Evolutionary conservation across 2,888 invertebrate genomes (phyloP), one percentile per base, ranked within the genome.

Genomic region (Poecilus cupreus): DNA sequence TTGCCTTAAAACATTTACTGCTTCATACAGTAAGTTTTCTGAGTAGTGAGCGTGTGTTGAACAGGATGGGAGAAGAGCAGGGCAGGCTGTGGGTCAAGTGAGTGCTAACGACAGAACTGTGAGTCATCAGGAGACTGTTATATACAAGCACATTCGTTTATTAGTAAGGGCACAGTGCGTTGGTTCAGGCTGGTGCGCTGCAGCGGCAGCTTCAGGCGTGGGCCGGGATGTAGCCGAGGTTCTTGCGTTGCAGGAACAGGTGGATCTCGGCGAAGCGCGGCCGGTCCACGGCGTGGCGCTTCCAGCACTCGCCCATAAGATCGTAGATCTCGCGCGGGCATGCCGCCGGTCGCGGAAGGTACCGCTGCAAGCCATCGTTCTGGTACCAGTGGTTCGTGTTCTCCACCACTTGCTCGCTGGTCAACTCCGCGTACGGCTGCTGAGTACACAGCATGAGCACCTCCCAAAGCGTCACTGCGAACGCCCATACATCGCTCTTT

Each of bases 281-380:
- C 46, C 97, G 91, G 86, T 96, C 94, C 77, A 92, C 91, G 74
- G 95, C 94, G 85, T 94, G 94, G 78, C 96, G 91, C 85, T 95
- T 94, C 97, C 97, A 97, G 90, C 97, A 97, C 89, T 97, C 96
- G 85, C 94, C 93, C 95, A 97, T 96, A 85, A 97, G 92, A 88
- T 96, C 96, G 90, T 96, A 97, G 83, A 97, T 95, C 89, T 97
- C 97, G 84, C 95, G 92, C 49, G 97, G 95, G 89, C 96, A 96
- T 82, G 93, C 92, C 54, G 93, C 90, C 11, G 96, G 96, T 57
- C 94, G 92, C 2, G 93, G 86, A 37, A 91, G 89, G 83, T 91
- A 89, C 84, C 94, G 91, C 84, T 91, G 90, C 80, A 90, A 89
- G 5, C 91, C 90, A 83, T 90, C 90, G 85, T 90, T 90, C 84